A percentile compares a stretch with the other conserved stretches of the same genome.
These are phyloP conservation scores for Polylopha cassiicola DNA, from an alignment of 2,888 invertebrate species.

Conservation along the genomic window DNA sequence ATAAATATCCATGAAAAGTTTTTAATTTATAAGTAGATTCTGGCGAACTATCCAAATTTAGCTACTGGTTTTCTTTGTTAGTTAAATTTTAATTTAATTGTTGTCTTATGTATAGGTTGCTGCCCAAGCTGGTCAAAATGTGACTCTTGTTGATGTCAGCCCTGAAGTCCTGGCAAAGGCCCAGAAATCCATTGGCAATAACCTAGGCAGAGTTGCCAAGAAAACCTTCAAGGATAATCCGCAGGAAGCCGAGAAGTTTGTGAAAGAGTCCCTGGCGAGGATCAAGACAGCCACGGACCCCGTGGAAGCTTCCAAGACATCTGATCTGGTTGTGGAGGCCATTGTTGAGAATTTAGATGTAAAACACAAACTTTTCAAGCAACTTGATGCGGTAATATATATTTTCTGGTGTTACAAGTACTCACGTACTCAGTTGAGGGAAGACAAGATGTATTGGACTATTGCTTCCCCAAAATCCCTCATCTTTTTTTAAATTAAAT, in stretches of 20 bases:
- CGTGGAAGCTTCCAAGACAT: constrained; percentile 77
- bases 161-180: constrained; percentile 84
- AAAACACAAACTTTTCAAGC: constrained; percentile 85
- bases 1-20: too few relatives aligned
- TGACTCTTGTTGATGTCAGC: constrained; percentile 87
- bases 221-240: constrained; percentile 84
- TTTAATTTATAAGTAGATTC: too few relatives aligned
- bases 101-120: constrained; percentile 83
- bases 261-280: constrained; percentile 78
- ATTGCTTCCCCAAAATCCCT: background rate
- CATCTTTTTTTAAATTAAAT: too few relatives aligned
- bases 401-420: too few relatives aligned
- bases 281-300: constrained; percentile 80
- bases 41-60: too few relatives aligned
- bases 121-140: constrained; percentile 89
- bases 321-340: constrained; percentile 90
- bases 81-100: too few relatives aligned
- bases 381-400: constrained; percentile 82
- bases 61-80: too few relatives aligned
- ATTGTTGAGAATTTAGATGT: constrained; percentile 89
- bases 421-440: too few relatives aligned
- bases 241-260: constrained; percentile 81
- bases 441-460: background rate
- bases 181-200: constrained; percentile 81
- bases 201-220: constrained; percentile 86